Evolutionary conservation across 2,797 vertebrate species (phyloP).

Genomic region (Girardinus metallicus): DNA sequence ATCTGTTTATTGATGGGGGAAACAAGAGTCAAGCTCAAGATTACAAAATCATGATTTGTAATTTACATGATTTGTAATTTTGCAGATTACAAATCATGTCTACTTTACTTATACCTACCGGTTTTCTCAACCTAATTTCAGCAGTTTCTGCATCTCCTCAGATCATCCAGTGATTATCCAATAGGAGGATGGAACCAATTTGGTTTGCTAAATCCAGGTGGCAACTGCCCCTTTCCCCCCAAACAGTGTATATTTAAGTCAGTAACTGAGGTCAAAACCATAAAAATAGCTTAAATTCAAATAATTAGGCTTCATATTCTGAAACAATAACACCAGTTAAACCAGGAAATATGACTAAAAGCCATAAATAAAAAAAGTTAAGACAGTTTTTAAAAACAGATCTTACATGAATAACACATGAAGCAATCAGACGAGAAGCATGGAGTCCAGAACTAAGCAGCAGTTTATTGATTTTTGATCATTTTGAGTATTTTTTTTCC

Average conservation of each 20-base stretch:
- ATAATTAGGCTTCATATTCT: neutral
- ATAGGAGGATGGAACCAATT: neutral
- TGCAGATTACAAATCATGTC: neutral
- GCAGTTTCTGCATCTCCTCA: neutral
- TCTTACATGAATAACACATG: neutral
- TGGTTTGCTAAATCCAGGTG: neutral
- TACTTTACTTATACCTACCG: neutral
- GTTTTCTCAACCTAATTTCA: neutral
- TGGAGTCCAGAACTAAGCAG: constrained; percentile 11
- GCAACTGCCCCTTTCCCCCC: neutral
- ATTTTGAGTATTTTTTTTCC: constrained; percentile 48
- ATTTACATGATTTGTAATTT: too few relatives aligned
- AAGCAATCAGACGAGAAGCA: neutral
- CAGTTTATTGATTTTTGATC: constrained; percentile 52
- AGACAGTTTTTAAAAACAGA: neutral
- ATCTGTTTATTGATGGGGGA: neutral
- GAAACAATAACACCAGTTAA: neutral
- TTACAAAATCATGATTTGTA: too few relatives aligned
- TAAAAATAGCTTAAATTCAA: neutral
- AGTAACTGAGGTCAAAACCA: neutral
- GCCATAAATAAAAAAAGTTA: neutral
- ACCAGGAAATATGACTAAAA: neutral
- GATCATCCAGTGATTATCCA: neutral
- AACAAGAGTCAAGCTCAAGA: too few relatives aligned
- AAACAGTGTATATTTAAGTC: neutral